These are phyloP conservation scores for Luehdorfia chinensis DNA, from an alignment of 1,140 invertebrate genomes.

Conservation along the genomic window DNA sequence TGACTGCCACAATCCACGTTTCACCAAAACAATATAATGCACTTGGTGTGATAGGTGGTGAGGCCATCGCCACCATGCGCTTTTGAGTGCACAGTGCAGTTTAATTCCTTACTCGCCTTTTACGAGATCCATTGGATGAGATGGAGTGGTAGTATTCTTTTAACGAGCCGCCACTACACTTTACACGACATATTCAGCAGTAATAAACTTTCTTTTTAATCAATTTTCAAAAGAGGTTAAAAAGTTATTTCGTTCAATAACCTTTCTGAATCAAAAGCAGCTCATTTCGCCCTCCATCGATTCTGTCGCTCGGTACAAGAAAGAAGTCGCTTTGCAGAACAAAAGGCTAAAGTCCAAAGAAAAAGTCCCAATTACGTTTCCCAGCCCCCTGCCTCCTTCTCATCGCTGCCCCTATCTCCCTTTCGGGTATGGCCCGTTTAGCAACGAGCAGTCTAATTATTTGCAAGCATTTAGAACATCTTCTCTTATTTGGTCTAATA, in stretches of 20 bases:
- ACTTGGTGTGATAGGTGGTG: too few relatives aligned
- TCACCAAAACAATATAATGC: too few relatives aligned
- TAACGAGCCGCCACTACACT: too few relatives aligned
- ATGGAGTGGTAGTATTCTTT: too few relatives aligned
- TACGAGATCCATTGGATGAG: too few relatives aligned
- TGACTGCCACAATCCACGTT: too few relatives aligned
- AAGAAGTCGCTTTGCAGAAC: constrained; percentile 71
- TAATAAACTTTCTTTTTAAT: too few relatives aligned
- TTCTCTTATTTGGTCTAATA: constrained; percentile 2
- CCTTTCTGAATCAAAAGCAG: constrained; percentile 8
- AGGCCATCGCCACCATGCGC: too few relatives aligned
- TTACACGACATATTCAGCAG: too few relatives aligned
- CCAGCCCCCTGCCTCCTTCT: constrained; percentile 25
- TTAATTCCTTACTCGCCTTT: too few relatives aligned
- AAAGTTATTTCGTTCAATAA: constrained; percentile 13
- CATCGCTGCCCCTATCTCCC: constrained; percentile 25
- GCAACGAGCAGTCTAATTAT: constrained; percentile 26
- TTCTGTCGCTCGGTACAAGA: constrained; percentile 46
- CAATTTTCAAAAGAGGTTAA: too few relatives aligned
- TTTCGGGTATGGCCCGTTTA: constrained; percentile 26
- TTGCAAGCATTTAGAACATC: not conserved
- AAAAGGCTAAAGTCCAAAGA: constrained; percentile 68
- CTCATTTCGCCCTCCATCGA: constrained; percentile 44
- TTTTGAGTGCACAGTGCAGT: too few relatives aligned
- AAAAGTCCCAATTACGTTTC: constrained; percentile 73